Percentiles rank a stretch among this genome's conserved stretches.
Evolutionary conservation across 1,140 invertebrate species (phyloP).

Genomic region (Nymphalis io): DNA sequence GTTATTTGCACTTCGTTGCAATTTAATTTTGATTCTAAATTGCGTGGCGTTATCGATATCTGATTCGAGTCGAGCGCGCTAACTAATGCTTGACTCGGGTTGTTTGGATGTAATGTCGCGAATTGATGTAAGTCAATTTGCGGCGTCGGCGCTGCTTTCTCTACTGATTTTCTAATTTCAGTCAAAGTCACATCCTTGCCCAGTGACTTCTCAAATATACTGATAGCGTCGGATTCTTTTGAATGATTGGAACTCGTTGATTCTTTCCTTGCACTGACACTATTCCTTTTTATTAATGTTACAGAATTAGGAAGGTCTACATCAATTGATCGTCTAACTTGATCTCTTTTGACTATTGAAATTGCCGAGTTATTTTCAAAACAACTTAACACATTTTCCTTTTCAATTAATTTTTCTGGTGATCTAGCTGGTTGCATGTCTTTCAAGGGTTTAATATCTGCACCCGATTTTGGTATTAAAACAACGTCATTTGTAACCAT

Average conservation of each 20-base stretch:
- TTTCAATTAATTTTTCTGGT: conserved; percentile 73
- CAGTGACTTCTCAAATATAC: conserved; percentile 77
- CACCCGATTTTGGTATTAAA: conserved; percentile 74
- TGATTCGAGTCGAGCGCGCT: conserved; percentile 67
- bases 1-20: conserved; percentile 55
- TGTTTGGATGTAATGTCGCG: conserved; percentile 66
- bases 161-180: conserved; percentile 78
- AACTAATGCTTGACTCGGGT: conserved; percentile 47
- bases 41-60: conserved; percentile 68
- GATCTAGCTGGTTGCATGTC: conserved; percentile 71
- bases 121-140: conserved; percentile 68
- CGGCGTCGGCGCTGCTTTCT: conserved; percentile 57
- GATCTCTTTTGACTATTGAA: conserved; percentile 78
- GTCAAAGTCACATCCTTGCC: conserved; percentile 79
- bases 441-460: conserved; percentile 74
- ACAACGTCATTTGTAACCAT: conserved; percentile 79
- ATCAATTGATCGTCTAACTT: conserved; percentile 73
- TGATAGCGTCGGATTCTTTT: conserved; percentile 74
- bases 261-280: conserved; percentile 72
- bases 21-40: conserved; percentile 52
- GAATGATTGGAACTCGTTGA: conserved; percentile 77
- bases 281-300: conserved; percentile 76
- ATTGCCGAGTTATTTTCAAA: conserved; percentile 80
- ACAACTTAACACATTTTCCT: conserved; percentile 76
- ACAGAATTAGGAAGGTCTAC: conserved; percentile 76